Base-by-base conservation (phyloP, 2,888 invertebrate genomes). In the Tethea ocularis region DNA sequence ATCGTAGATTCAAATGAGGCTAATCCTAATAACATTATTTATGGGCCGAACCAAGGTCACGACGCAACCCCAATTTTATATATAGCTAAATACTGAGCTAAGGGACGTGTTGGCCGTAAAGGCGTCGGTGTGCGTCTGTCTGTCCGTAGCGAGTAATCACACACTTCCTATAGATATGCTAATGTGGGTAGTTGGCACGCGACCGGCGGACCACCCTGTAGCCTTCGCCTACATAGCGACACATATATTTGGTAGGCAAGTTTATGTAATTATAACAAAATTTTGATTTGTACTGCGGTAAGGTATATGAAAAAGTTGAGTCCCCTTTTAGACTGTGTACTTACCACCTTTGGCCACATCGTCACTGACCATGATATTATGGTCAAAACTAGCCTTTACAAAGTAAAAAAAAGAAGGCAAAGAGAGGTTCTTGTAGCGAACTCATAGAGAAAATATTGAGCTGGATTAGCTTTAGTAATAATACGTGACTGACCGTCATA, bases 131-230 rank as follows among this genome's bases (percentile, higher is more conserved):
- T 77, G 80, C 82, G 83, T 85, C 84, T 78, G 85, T 81, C 83
- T 85, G 79, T 80, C 83, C 77, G 75, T 72, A 67, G 71, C 71
- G 69, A 74, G 76, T 87, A 87, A 88, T 87, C 84, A 78, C 80
- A 79, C 74, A 81, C 83, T 88, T 87, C 88, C 88, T 84, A 80
- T 75, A 82, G 75, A 78, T 84, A 89, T 89, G 90, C 80, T 86
- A 91, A 91, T 91, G 75, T 62, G 61, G 62, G 57, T 64, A 61
- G 62, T 53, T 60, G 77, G 83, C 91, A 91, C 91, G 91, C 91
- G 75, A 90, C 70, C 63, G 61, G 56, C 67, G 60, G 76, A 62
- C 77, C 72, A 70, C 77, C 77, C 68, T 60, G 57, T 72, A 76
- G 74, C 77, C 78, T 77, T 76, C 74, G 69, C 73, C 72, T 66